Conservation (phyloP, 2,888 invertebrate species). For the Lithophane semibrunnea region DNA sequence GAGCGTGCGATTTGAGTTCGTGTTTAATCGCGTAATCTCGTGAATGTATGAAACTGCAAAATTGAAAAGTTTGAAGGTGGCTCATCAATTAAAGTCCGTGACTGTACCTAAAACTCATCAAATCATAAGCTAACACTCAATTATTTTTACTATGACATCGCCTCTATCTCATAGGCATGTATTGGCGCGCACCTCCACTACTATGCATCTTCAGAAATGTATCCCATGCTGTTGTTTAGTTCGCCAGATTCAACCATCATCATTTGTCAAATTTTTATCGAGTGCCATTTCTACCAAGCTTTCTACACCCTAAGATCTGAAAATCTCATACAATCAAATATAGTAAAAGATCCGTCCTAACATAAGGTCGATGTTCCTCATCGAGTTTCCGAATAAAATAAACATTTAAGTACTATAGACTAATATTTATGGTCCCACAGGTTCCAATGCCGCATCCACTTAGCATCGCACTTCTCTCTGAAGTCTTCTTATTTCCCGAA, state of each 20-base stretch:
- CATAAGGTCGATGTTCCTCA: neutral
- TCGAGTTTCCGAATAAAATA: neutral
- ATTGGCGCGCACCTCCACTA: neutral
- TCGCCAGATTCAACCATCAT: neutral
- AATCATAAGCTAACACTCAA: neutral
- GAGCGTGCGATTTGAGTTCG: no score
- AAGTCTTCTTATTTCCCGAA: constrained; percentile 71
- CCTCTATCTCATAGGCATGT: neutral
- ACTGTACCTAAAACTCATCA: neutral
- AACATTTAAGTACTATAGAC: neutral
- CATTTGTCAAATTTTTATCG: neutral
- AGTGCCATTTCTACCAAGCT: neutral
- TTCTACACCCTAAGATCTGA: neutral
- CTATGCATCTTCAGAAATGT: neutral
- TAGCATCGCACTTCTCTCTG: neutral
- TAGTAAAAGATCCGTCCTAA: neutral
- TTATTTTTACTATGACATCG: neutral
- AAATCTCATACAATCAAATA: neutral
- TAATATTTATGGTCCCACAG: neutral
- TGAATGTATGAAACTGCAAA: no score
- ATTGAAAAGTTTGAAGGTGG: no score
- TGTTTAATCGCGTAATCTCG: no score
- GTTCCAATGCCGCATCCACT: constrained; percentile 37
- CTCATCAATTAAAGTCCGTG: no score
- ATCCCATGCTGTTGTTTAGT: neutral